These are phyloP conservation scores for Drosophila seclusa DNA, from an alignment of 2,888 invertebrate genomes.

Conservation along the genomic window DNA sequence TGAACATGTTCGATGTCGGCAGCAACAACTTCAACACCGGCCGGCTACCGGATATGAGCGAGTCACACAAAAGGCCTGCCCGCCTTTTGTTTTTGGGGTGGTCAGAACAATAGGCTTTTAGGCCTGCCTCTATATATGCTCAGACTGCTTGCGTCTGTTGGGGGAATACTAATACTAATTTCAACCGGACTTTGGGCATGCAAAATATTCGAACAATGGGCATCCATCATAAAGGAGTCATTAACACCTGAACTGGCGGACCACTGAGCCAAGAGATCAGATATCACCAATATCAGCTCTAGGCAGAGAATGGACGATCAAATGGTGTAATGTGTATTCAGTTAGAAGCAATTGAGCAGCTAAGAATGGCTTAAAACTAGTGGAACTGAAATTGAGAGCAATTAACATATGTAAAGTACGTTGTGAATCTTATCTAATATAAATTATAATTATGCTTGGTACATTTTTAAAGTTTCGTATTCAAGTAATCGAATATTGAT, in stretches of 20 bases:
- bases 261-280: conserved; percentile 54
- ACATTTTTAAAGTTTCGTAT: background rate
- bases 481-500: background rate
- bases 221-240: conserved; percentile 59
- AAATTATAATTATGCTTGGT: background rate
- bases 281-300: conserved; percentile 27
- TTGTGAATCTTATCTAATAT: background rate
- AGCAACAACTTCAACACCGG: conserved; percentile 44
- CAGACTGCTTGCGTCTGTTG: background rate
- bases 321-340: background rate
- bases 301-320: background rate
- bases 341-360: background rate
- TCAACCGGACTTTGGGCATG: conserved; percentile 52
- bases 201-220: conserved; percentile 61
- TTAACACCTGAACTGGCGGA: conserved; percentile 72
- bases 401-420: too few relatives aligned
- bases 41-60: conserved; percentile 74
- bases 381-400: background rate
- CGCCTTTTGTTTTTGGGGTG: conserved; percentile 63
- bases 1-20: conserved; percentile 48
- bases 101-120: conserved; percentile 61
- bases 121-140: background rate
- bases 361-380: background rate
- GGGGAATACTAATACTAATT: conserved; percentile 58
- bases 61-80: conserved; percentile 69